Percentiles rank a stretch among this genome's conserved stretches.
Evolutionary conservation across 2,113 vertebrate genomes (phyloP).

Genomic region (Dipodomys stephensi): DNA sequence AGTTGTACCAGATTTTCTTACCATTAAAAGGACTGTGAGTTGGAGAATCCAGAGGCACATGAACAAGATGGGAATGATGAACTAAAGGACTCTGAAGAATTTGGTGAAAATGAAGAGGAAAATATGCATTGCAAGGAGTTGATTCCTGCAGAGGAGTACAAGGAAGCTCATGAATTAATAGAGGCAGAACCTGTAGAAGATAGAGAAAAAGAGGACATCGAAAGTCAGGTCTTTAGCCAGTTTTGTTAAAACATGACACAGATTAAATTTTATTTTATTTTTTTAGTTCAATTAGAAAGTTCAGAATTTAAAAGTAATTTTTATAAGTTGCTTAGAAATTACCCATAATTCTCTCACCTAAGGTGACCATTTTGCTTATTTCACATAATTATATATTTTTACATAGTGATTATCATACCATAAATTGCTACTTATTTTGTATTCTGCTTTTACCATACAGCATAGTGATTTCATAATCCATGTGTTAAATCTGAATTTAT

Average conservation of each 20-base stretch:
- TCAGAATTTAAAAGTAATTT: slow-evolving; percentile 36
- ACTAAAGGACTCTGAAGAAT: slow-evolving; percentile 88
- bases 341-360: slow-evolving; percentile 14
- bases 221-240: slow-evolving; percentile 86
- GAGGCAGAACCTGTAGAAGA: slow-evolving; percentile 84
- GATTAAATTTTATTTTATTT: slow-evolving; percentile 64
- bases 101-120: slow-evolving; percentile 87
- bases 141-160: slow-evolving; percentile 82
- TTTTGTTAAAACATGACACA: slow-evolving; percentile 66
- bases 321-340: slow-evolving; percentile 56
- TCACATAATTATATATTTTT: slow-evolving; percentile 37
- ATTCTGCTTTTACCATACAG: not conserved
- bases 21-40: slow-evolving; percentile 88
- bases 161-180: slow-evolving; percentile 80
- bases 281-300: slow-evolving; percentile 53
- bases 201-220: slow-evolving; percentile 85
- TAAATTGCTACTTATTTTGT: slow-evolving; percentile 52
- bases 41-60: slow-evolving; percentile 89
- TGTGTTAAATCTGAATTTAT: not conserved
- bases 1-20: slow-evolving; percentile 83
- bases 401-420: not conserved
- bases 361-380: slow-evolving; percentile 36
- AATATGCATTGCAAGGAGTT: slow-evolving; percentile 85
- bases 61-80: slow-evolving; percentile 90
- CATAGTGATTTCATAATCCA: slow-evolving; percentile 20